phyloP scores from a whole-genome alignment of 2,113 vertebrate species.

The Butorides virescens region DNA sequence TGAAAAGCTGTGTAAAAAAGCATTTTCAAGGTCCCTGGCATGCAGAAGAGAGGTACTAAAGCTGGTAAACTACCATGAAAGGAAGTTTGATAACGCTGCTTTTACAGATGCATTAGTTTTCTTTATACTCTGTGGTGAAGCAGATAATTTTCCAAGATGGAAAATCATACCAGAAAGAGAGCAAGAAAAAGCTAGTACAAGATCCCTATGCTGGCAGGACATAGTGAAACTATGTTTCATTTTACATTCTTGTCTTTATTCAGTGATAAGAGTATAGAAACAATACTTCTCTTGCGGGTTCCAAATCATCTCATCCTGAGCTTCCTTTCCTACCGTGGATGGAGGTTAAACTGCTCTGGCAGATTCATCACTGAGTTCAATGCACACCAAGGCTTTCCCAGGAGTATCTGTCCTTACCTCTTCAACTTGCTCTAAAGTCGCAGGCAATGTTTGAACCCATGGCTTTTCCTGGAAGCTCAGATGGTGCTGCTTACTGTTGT shows the following conservation, averaged over 20 bases:
- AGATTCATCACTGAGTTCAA: neutral
- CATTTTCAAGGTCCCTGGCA: neutral
- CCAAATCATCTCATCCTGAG: neutral
- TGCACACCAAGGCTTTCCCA: neutral
- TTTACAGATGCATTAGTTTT: neutral
- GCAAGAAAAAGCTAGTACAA: neutral
- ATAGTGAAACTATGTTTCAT: neutral
- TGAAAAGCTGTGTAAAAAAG: neutral
- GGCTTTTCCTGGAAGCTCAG: neutral
- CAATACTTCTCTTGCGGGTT: neutral
- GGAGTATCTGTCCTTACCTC: neutral
- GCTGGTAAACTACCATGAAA: neutral
- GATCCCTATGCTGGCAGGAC: neutral
- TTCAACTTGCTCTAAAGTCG: neutral
- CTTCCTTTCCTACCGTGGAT: neutral
- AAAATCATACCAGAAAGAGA: neutral
- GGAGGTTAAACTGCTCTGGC: neutral
- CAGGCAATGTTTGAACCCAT: neutral
- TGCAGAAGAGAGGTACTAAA: neutral
- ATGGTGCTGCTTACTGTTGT: neutral
- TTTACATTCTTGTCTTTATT: neutral
- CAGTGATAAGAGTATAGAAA: neutral
- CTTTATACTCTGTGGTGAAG: neutral
- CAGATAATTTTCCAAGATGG: neutral
- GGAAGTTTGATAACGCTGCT: neutral